These are phyloP conservation scores for Origma solitaria DNA, from an alignment of 2,113 vertebrate species.

Conservation along the genomic window DNA sequence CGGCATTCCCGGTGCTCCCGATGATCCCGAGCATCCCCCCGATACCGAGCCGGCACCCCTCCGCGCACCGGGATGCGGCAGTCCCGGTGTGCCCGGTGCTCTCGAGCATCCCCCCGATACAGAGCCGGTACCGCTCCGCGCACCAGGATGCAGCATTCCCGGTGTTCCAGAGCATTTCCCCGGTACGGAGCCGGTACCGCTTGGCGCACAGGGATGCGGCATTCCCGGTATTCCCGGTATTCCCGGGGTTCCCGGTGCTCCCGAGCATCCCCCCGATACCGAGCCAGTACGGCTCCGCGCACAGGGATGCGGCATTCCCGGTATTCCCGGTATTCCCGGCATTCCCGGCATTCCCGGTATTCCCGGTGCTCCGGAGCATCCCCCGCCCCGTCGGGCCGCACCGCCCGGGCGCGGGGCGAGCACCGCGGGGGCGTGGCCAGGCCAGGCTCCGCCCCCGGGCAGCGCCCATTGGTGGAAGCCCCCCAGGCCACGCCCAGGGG, in stretches of 20 bases:
- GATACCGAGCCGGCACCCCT: too few relatives aligned
- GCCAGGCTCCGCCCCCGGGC: fast-evolving
- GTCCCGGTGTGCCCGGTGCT: too few relatives aligned
- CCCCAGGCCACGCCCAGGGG: fast-evolving
- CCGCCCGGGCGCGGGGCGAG: fast-evolving
- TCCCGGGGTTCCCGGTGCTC: too few relatives aligned
- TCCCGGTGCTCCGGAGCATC: too few relatives aligned
- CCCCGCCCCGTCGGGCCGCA: background rate
- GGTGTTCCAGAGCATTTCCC: too few relatives aligned
- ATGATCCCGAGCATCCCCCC: background rate
- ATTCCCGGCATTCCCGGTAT: too few relatives aligned
- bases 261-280: background rate
- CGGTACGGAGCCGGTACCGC: too few relatives aligned
- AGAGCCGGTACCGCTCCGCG: too few relatives aligned
- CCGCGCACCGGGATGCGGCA: fast-evolving
- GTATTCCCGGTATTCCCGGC: too few relatives aligned
- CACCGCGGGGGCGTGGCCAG: fast-evolving
- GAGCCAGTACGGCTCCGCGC: fast-evolving
- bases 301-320: fast-evolving
- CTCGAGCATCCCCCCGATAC: background rate
- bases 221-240: too few relatives aligned
- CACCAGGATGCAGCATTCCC: too few relatives aligned
- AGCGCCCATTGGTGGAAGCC: fast-evolving
- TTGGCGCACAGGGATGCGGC: fast-evolving
- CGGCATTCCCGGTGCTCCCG: too few relatives aligned